Percentiles rank a stretch among this genome's conserved stretches.
These are phyloP conservation scores for Myripristis murdjan DNA, from an alignment of 2,797 vertebrate species.

Conservation along the genomic window DNA sequence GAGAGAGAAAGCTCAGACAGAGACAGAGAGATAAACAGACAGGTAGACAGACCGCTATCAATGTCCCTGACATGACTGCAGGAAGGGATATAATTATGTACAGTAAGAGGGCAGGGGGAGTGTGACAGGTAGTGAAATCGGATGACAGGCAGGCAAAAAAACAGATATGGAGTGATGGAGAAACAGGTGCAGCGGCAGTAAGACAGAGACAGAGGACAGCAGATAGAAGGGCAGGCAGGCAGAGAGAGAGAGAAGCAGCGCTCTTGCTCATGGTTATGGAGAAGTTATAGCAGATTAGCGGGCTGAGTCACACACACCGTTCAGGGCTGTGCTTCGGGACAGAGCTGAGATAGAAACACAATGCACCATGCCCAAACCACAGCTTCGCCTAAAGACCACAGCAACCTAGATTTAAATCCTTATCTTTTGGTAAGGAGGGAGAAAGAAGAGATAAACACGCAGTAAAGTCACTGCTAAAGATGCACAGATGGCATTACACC, in stretches of 20 bases:
- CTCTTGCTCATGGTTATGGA: constrained; percentile 47
- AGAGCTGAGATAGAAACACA: constrained; percentile 69
- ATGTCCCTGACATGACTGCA: too few relatives aligned
- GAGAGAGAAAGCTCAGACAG: background rate
- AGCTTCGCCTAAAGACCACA: constrained; percentile 67
- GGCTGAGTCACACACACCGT: constrained; percentile 66
- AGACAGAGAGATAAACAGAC: background rate
- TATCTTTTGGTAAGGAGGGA: constrained; percentile 41
- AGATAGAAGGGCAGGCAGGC: constrained; percentile 32
- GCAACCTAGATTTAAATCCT: constrained; percentile 68
- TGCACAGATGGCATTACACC: background rate
- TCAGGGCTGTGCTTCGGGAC: constrained; percentile 66
- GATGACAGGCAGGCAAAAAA: background rate
- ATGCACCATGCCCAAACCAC: constrained; percentile 61
- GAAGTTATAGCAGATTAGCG: constrained; percentile 69
- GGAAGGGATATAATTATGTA: background rate
- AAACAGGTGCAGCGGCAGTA: constrained; percentile 28
- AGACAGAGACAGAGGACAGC: constrained; percentile 34
- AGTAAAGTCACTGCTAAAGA: constrained; percentile 10
- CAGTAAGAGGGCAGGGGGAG: background rate
- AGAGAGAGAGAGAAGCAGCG: constrained; percentile 27
- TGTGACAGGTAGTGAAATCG: background rate
- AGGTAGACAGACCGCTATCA: background rate
- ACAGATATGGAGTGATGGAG: constrained; percentile 27
- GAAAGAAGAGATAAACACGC: constrained; percentile 6